A percentile compares a stretch with the other conserved stretches of the same genome.
Conservation (phyloP, 2,888 invertebrate genomes). For the Amblyjoppa proteus region DNA sequence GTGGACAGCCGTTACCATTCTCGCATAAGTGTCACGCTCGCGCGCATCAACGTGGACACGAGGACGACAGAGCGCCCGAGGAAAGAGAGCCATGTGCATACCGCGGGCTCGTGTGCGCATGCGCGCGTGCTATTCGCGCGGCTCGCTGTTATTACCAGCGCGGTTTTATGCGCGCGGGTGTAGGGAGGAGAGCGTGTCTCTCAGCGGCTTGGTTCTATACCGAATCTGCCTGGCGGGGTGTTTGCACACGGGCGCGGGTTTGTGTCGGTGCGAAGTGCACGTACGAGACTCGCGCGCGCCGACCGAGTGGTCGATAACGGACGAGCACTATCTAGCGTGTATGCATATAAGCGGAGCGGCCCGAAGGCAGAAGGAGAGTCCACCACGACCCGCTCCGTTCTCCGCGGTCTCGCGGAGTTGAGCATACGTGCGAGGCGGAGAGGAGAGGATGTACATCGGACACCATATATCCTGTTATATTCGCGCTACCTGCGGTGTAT, state of each 20-base stretch:
- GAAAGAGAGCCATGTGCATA: constrained; percentile 49
- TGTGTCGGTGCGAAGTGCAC: constrained; percentile 55
- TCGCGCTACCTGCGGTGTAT: constrained; percentile 80
- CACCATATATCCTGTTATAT: constrained; percentile 85
- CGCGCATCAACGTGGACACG: constrained; percentile 58
- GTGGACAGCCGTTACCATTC: constrained; percentile 64
- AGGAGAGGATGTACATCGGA: constrained; percentile 83
- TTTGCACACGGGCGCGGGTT: constrained; percentile 38
- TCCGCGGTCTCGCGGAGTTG: constrained; percentile 28
- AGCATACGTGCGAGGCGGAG: constrained; percentile 57
- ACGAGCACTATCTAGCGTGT: constrained; percentile 44
- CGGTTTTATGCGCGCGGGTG: constrained; percentile 24
- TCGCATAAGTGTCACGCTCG: constrained; percentile 67
- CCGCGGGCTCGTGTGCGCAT: constrained; percentile 37
- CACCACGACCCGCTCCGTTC: constrained; percentile 44
- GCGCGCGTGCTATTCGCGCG: constrained; percentile 56
- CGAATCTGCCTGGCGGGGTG: constrained; percentile 7
- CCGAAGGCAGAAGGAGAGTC: constrained; percentile 28
- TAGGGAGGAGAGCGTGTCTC: constrained; percentile 12
- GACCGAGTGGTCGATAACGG: constrained; percentile 82
- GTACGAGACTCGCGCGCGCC: constrained; percentile 71
- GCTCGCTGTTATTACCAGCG: constrained; percentile 56
- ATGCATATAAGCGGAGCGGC: constrained; percentile 33
- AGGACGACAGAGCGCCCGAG: constrained; percentile 37
- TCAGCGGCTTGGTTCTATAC: constrained; percentile 38